phyloP scores from a whole-genome alignment of 2,797 vertebrate species.

The Rallus crepitans region DNA sequence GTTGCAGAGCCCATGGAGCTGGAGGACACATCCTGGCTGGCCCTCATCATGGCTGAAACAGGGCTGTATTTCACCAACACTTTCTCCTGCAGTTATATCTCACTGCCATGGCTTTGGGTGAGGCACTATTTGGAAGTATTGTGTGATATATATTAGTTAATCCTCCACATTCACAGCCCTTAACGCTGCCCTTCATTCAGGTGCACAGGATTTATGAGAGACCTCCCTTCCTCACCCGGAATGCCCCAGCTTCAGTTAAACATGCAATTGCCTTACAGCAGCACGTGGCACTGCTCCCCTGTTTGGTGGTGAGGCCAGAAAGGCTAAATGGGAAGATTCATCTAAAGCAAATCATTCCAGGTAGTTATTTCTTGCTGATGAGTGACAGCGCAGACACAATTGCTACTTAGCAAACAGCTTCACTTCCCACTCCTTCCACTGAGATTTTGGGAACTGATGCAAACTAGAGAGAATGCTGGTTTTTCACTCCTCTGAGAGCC shows the following conservation, averaged over 20 bases:
- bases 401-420: neutral
- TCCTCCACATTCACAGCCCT: accelerated
- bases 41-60: neutral
- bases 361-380: neutral
- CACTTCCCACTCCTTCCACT: neutral
- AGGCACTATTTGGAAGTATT: neutral
- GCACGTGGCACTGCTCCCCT: neutral
- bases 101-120: accelerated
- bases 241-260: neutral
- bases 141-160: neutral
- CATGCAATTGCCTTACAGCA: accelerated
- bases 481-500: neutral
- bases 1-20: neutral
- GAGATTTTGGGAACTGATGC: neutral
- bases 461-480: neutral
- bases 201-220: neutral
- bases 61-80: neutral
- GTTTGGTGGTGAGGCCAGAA: neutral
- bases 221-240: neutral
- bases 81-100: neutral
- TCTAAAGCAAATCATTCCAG: neutral
- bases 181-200: neutral
- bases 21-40: neutral
- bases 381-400: neutral
- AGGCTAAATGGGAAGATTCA: neutral